Percentiles rank a stretch among this genome's conserved stretches.
These are phyloP conservation scores for Pantherophis alleghaniensis DNA, from an alignment of 2,797 vertebrate species.

Conservation along the genomic window DNA sequence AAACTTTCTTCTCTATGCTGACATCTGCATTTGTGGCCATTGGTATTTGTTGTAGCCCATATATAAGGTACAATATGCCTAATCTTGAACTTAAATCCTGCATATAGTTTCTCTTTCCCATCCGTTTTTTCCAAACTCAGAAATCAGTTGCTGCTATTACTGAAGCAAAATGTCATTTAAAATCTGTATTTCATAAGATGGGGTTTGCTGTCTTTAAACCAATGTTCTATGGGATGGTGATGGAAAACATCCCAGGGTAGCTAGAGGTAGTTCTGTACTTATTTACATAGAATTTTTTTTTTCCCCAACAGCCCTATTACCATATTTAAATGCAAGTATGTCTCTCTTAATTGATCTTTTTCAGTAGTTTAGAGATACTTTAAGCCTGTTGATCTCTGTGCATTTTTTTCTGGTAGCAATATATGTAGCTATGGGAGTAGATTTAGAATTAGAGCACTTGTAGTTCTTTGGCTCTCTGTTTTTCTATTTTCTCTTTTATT, in stretches of 20 bases:
- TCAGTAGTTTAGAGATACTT: conserved; percentile 67
- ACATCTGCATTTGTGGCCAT: background rate
- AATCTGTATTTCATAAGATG: fast-evolving
- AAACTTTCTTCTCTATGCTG: background rate
- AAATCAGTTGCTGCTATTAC: fast-evolving
- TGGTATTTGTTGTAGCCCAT: background rate
- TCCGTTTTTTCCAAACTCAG: fast-evolving
- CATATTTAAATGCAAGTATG: conserved; percentile 85
- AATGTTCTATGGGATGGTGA: background rate
- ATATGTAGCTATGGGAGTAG: conserved; percentile 61
- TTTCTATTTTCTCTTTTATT: conserved; percentile 4
- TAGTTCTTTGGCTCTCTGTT: conserved; percentile 49
- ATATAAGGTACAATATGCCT: background rate
- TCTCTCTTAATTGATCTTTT: conserved; percentile 72
- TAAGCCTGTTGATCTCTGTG: conserved; percentile 62
- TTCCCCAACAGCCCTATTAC: conserved; percentile 77
- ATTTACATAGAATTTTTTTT: conserved; percentile 69
- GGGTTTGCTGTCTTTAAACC: background rate
- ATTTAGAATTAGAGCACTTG: conserved; percentile 64
- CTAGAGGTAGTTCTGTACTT: conserved; percentile 35
- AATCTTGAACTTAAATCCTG: background rate
- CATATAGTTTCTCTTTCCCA: background rate
- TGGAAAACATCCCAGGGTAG: background rate
- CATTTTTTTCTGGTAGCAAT: conserved; percentile 54
- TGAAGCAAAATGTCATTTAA: background rate